Evolutionary conservation across 2,888 invertebrate species (phyloP), one percentile per base, ranked within the genome.

Genomic region (Acleris sparsana): DNA sequence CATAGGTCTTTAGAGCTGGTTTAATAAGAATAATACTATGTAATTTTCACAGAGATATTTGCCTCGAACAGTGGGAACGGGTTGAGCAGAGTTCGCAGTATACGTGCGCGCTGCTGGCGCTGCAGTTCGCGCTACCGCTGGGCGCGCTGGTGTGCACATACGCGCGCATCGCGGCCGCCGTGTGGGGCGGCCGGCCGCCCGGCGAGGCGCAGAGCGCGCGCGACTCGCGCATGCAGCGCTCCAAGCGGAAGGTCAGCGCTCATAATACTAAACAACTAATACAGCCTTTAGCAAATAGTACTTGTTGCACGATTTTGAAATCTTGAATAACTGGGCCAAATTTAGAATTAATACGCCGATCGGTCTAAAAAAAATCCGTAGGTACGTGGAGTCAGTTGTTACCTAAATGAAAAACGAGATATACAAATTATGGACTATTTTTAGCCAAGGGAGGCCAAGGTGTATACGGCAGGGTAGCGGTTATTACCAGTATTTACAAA

Each of bases 81-180:
- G 86, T 92, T 1, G 88, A 93, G 60, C 94, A 95, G 74, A 95
- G 95, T 73, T 94, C 94, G 76, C 94, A 95, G 72, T 98, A 97
- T 87, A 96, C 96, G 1, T 94, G 96, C 77, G 94, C 96, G 0
- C 89, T 98, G 70, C 94, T 97, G 87, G 93, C 95, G 51, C 93
- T 98, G 58, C 98, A 98, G 87, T 98, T 97, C 84, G 94, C 96
- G 69, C 92, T 98, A 70, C 98, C 98, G 0, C 92, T 97, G 70
- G 84, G 94, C 25, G 97, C 97, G 49, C 93, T 98, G 17, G 92
- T 97, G 65, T 96, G 96, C 83, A 97, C 98, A 0, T 98, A 98
- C 82, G 95, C 96, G 1, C 94, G 97, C 72, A 98, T 98, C 69
- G 97, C 96, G 0, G 93, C 96, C 57, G 96, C 96, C 16, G 97